These are phyloP conservation scores for Capromys pilorides DNA, from an alignment of 2,797 vertebrate species.

Conservation along the genomic window DNA sequence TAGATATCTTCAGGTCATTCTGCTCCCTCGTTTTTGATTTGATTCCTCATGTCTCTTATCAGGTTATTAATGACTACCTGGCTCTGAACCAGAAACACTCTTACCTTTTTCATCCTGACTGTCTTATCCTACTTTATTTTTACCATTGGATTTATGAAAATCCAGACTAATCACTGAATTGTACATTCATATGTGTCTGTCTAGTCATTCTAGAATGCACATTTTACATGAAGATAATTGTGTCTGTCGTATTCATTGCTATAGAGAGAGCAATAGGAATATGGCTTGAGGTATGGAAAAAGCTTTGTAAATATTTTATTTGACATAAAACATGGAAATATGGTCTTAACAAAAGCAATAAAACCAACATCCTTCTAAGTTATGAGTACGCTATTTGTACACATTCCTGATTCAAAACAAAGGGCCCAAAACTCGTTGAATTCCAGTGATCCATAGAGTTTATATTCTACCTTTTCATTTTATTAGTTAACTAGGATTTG, in stretches of 20 bases:
- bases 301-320: background rate
- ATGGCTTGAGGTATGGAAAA: background rate
- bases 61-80: background rate
- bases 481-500: background rate
- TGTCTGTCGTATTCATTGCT: background rate
- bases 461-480: background rate
- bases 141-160: background rate
- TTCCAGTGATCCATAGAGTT: constrained; percentile 16
- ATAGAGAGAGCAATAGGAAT: background rate
- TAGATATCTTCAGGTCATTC: background rate
- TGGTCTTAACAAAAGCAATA: background rate
- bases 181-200: background rate
- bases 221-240: background rate
- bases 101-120: background rate
- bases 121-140: background rate
- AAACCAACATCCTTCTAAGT: background rate
- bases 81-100: background rate
- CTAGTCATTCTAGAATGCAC: background rate
- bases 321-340: background rate
- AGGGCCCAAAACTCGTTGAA: background rate
- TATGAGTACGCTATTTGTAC: background rate
- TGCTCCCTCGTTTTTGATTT: background rate
- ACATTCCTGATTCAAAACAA: constrained; percentile 21
- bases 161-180: background rate
- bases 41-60: background rate